Percentiles rank a stretch among this genome's conserved stretches.
These are phyloP conservation scores for Junonia oenone DNA, from an alignment of 2,888 invertebrate species.

Conservation along the genomic window DNA sequence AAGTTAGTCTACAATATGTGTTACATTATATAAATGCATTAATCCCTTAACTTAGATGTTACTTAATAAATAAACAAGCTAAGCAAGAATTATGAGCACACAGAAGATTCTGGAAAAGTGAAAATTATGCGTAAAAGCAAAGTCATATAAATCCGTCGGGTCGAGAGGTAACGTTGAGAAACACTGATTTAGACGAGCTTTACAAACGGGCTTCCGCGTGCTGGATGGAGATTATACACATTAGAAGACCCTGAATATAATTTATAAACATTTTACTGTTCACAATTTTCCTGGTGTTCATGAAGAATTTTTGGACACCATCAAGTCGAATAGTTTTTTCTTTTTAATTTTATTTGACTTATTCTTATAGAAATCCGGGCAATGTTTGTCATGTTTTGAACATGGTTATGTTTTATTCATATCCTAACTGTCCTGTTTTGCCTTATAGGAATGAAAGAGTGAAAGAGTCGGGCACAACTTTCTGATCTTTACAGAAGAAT, in stretches of 20 bases:
- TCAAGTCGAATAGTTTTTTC: too few relatives aligned
- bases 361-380: too few relatives aligned
- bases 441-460: too few relatives aligned
- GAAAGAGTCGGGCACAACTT: too few relatives aligned
- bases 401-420: too few relatives aligned
- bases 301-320: too few relatives aligned
- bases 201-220: slow-evolving; percentile 5
- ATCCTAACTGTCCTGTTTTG: too few relatives aligned
- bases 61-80: background rate
- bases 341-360: too few relatives aligned
- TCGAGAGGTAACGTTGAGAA: background rate
- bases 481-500: too few relatives aligned
- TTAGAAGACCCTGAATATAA: background rate
- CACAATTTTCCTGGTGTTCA: too few relatives aligned
- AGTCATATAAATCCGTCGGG: slow-evolving; percentile 10
- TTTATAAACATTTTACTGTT: background rate
- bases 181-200: slow-evolving; percentile 14
- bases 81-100: background rate
- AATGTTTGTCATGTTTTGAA: too few relatives aligned
- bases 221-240: background rate
- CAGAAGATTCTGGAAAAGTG: background rate
- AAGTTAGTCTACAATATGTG: too few relatives aligned
- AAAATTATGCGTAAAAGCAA: slow-evolving; percentile 11
- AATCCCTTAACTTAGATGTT: background rate
- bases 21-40: background rate